phyloP scores from a whole-genome alignment of 2,113 vertebrate species.

The Corythoichthys intestinalis region DNA sequence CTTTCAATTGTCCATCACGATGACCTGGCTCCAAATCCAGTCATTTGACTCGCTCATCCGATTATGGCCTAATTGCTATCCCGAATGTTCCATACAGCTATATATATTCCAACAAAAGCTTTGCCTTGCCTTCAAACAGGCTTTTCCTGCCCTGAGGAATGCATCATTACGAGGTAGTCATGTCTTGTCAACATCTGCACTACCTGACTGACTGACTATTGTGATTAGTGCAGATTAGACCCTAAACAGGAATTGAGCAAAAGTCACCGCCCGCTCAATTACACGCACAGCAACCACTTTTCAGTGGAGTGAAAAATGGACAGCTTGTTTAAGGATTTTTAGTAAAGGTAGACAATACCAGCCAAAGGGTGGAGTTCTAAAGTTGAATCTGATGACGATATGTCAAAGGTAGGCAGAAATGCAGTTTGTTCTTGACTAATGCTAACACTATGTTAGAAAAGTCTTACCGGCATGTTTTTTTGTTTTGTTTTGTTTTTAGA shows the following conservation, averaged over 20 bases:
- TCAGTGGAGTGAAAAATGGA: neutral
- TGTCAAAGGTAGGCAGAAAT: neutral
- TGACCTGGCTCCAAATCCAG: too few relatives aligned
- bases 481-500: too few relatives aligned
- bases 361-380: neutral
- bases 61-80: neutral
- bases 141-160: slow-evolving; percentile 57
- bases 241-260: slow-evolving; percentile 52
- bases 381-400: neutral
- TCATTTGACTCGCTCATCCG: neutral
- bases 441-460: neutral
- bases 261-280: slow-evolving; percentile 39
- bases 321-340: neutral
- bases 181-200: slow-evolving; percentile 45
- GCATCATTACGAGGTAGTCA: slow-evolving; percentile 43
- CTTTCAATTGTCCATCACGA: too few relatives aligned
- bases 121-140: neutral
- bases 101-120: neutral
- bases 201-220: slow-evolving; percentile 23
- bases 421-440: neutral
- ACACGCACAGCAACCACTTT: neutral
- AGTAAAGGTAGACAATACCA: neutral
- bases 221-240: slow-evolving; percentile 49
- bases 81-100: neutral
- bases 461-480: neutral